Evolutionary conservation across 2,888 invertebrate species (phyloP).

Genomic region (Calephelis perditalis): DNA sequence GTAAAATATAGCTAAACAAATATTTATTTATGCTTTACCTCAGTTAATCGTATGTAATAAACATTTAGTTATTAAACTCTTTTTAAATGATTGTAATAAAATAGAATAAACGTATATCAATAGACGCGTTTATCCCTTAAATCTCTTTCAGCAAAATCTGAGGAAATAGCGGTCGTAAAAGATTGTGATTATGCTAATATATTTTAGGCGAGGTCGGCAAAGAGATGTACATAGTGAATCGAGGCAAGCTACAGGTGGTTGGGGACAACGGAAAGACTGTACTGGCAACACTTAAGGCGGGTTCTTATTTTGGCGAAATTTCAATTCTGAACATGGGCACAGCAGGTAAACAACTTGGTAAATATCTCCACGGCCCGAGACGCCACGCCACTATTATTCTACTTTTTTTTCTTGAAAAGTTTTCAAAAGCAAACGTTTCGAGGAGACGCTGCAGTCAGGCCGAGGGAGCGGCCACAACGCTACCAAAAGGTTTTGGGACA

Average conservation of each 20-base stretch:
- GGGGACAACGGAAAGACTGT: slow-evolving; percentile 97
- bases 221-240: slow-evolving; percentile 99
- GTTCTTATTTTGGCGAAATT: slow-evolving; percentile 99
- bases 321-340: slow-evolving; percentile 99
- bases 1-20: too few relatives aligned
- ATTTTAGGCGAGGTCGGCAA: slow-evolving; percentile 97
- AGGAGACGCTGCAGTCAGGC: slow-evolving; percentile 78
- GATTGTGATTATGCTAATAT: too few relatives aligned
- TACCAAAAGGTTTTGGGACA: slow-evolving; percentile 73
- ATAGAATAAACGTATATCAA: too few relatives aligned
- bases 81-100: too few relatives aligned
- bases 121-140: too few relatives aligned
- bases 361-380: slow-evolving; percentile 85
- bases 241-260: slow-evolving; percentile 96
- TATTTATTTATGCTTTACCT: too few relatives aligned
- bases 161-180: too few relatives aligned
- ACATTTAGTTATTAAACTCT: too few relatives aligned
- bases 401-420: slow-evolving; percentile 64
- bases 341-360: slow-evolving; percentile 98
- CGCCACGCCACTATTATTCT: slow-evolving; percentile 75
- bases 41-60: too few relatives aligned
- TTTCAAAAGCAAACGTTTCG: slow-evolving; percentile 64
- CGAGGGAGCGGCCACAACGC: slow-evolving; percentile 73
- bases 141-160: too few relatives aligned
- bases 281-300: slow-evolving; percentile 97